Base-by-base conservation (phyloP, 2,113 vertebrate genomes). In the Odontesthes bonariensis region DNA sequence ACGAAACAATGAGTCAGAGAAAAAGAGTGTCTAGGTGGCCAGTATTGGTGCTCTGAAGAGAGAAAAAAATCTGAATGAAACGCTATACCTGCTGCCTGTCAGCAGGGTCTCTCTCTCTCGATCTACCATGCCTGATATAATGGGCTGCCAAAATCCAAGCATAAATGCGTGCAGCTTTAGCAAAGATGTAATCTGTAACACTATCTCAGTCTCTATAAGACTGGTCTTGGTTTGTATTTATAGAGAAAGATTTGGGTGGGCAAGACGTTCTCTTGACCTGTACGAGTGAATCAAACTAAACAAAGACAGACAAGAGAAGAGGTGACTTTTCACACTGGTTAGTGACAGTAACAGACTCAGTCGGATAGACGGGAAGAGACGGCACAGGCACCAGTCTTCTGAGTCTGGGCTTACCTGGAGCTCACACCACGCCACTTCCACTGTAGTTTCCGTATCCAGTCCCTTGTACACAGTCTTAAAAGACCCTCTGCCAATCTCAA, bases 391-490 rank as follows among this genome's bases (percentile, higher is more conserved):
- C 66, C 47, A 27, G 62, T 16, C 58, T 74, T 46, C 22, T 14
- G 32, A 40, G 8, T 35, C 11, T 33, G 5, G 17, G 33, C 89
- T 93, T 95, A 99, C 98, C 97, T 99, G 98, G 46, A 99, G 94
- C 79, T 99, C 98, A 59, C 98, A 99, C 98, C 98, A 99, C 12
- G 98, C 98, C 11, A 99, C 98, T 77, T 99, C 98, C 93, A 99
- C 98, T 0, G 98, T 99, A 7, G 98, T 99, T 79, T 99, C 98
- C 0, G 97, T 99, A 88, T 99, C 98, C 89, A 99, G 93, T 8
- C 98, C 98, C 86, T 98, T 99, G 91, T 99, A 99, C 20, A 99
- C 98, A 0, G 98, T 99, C 94, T 99, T 99, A 88, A 99, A 99
- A 54, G 98, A 99, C 22, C 98, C 98, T 75, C 97, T 93, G 84